phyloP scores from a whole-genome alignment of 2,888 invertebrate species.

The Rotaria macrura region DNA sequence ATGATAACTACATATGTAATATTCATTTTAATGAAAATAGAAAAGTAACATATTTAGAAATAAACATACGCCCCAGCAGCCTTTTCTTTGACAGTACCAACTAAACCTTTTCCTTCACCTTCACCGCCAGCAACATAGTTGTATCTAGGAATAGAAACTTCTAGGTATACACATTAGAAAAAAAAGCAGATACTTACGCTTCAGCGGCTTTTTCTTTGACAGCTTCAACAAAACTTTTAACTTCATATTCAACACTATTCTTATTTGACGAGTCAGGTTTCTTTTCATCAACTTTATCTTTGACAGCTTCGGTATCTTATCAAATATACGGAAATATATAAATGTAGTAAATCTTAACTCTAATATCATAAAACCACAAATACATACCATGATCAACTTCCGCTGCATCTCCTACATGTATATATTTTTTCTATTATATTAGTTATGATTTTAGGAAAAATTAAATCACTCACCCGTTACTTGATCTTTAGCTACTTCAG shows the following conservation, averaged over 20 bases:
- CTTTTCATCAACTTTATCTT: background rate
- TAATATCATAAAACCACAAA: background rate
- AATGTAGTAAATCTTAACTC: too few relatives aligned
- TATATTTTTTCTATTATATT: background rate
- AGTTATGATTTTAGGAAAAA: background rate
- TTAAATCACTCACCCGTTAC: background rate
- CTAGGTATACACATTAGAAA: background rate
- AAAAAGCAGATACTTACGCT: background rate
- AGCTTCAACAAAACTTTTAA: background rate
- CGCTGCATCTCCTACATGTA: background rate
- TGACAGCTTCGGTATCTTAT: background rate
- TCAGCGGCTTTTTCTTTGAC: background rate
- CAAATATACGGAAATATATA: background rate
- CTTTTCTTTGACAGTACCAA: background rate
- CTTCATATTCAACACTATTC: background rate
- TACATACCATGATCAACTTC: background rate
- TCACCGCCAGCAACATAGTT: background rate
- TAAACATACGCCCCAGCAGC: background rate
- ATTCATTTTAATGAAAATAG: background rate
- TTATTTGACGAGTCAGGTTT: background rate
- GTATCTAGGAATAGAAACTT: background rate
- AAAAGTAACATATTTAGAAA: background rate
- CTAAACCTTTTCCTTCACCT: background rate
- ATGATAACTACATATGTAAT: background rate
- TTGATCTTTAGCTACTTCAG: background rate